Evolutionary conservation across 2,888 invertebrate species (phyloP).

Genomic region (Griposia aprilina): DNA sequence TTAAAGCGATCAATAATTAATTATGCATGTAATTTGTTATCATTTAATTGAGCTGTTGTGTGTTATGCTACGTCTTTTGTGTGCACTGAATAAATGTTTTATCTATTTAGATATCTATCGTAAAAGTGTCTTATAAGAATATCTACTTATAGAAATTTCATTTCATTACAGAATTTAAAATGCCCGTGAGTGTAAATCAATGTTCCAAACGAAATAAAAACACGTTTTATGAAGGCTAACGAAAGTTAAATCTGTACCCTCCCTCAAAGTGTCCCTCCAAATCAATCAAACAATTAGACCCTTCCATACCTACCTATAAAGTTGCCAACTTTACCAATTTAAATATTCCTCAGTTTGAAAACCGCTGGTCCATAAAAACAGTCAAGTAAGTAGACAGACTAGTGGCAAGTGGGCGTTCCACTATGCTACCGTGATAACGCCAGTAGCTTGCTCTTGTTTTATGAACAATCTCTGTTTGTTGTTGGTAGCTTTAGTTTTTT

Average conservation of each 20-base stretch:
- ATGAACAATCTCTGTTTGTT: slow-evolving; percentile 60
- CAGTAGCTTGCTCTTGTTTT: slow-evolving; percentile 63
- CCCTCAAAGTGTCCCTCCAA: neutral
- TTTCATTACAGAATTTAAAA: neutral
- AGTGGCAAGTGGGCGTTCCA: slow-evolving; percentile 59
- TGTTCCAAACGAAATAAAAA: neutral
- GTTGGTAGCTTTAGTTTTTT: slow-evolving; percentile 26
- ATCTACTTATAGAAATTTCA: neutral
- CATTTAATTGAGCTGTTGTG: neutral
- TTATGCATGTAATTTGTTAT: neutral
- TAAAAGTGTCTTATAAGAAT: neutral
- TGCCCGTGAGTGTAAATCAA: neutral
- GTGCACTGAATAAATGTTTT: neutral
- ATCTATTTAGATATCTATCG: neutral
- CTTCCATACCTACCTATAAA: neutral
- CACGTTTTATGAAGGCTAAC: neutral
- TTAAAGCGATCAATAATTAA: neutral
- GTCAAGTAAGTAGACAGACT: slow-evolving; percentile 45
- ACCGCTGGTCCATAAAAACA: slow-evolving; percentile 36
- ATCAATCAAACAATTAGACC: slow-evolving; percentile 5
- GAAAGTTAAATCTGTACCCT: neutral
- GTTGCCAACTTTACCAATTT: neutral
- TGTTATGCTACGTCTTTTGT: neutral
- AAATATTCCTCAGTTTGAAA: slow-evolving; percentile 22
- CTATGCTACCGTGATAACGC: slow-evolving; percentile 66